Percentiles rank a stretch among this genome's conserved stretches.
These are phyloP conservation scores for Strix aluco DNA, from an alignment of 2,113 vertebrate genomes.

Conservation along the genomic window DNA sequence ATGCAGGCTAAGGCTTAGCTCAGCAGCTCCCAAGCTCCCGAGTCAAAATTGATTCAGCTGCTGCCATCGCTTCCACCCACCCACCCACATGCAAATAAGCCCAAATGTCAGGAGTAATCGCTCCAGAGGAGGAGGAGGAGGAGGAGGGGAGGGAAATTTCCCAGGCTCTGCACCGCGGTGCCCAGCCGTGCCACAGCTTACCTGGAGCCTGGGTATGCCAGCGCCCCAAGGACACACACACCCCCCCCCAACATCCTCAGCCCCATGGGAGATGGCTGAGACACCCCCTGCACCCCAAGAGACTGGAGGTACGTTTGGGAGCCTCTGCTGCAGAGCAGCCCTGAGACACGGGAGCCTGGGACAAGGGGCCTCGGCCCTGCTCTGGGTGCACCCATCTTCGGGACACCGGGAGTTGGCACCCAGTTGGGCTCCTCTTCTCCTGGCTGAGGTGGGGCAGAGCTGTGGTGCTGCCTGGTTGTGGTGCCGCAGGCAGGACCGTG, in stretches of 20 bases:
- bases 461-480: neutral
- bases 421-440: neutral
- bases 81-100: slow-evolving; percentile 56
- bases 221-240: neutral
- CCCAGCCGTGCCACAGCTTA: rapidly evolving
- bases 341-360: neutral
- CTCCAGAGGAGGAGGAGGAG: neutral
- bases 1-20: neutral
- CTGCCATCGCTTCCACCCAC: slow-evolving; percentile 31
- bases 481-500: neutral
- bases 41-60: slow-evolving; percentile 56
- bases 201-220: neutral
- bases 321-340: neutral
- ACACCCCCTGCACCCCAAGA: neutral
- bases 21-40: slow-evolving; percentile 10
- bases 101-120: slow-evolving; percentile 46
- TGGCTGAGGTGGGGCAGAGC: rapidly evolving
- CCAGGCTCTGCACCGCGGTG: neutral
- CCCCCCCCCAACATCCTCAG: neutral
- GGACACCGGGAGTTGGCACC: rapidly evolving
- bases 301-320: neutral
- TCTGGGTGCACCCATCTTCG: rapidly evolving
- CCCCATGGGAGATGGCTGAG: neutral
- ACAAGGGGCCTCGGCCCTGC: rapidly evolving
- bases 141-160: neutral